Evolutionary conservation across 2,113 vertebrate genomes (phyloP).

Genomic region (Archilochus colubris): DNA sequence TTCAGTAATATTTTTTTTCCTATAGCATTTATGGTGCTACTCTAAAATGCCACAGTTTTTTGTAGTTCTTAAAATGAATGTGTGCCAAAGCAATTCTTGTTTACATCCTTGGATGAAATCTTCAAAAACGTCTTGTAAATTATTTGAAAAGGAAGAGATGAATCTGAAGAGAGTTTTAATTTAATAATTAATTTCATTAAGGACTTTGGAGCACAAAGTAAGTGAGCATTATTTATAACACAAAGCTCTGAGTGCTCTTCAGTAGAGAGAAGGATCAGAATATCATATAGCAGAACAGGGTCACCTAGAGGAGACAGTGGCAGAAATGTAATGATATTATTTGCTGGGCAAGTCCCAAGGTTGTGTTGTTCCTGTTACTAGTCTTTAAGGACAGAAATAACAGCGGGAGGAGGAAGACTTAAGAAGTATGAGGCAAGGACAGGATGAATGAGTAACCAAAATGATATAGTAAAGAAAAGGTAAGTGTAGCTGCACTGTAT

Average conservation of each 20-base stretch:
- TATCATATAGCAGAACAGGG: slow-evolving; percentile 3
- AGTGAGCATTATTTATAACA: slow-evolving; percentile 68
- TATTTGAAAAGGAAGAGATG: slow-evolving; percentile 55
- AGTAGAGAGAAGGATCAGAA: slow-evolving; percentile 2
- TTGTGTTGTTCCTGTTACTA: background rate
- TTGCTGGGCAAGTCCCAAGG: slow-evolving; percentile 21
- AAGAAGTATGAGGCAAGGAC: background rate
- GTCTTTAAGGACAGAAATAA: background rate
- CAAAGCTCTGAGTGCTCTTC: slow-evolving; percentile 47
- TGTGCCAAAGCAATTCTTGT: slow-evolving; percentile 12
- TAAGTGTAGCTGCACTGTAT: background rate
- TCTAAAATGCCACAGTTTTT: background rate
- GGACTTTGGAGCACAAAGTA: slow-evolving; percentile 55
- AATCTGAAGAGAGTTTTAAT: slow-evolving; percentile 65
- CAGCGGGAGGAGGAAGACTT: background rate
- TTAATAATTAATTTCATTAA: slow-evolving; percentile 69
- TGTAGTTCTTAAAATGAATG: background rate
- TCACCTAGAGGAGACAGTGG: slow-evolving; percentile 34
- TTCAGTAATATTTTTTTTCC: background rate
- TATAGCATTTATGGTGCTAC: background rate
- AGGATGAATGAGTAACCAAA: background rate
- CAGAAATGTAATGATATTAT: slow-evolving; percentile 34
- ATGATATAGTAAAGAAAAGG: background rate
- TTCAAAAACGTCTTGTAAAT: slow-evolving; percentile 47
- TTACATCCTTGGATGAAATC: slow-evolving; percentile 42